A percentile compares a stretch with the other conserved stretches of the same genome.
Evolutionary conservation across 1,140 invertebrate genomes (phyloP).

Genomic region (Drosophila dunni): DNA sequence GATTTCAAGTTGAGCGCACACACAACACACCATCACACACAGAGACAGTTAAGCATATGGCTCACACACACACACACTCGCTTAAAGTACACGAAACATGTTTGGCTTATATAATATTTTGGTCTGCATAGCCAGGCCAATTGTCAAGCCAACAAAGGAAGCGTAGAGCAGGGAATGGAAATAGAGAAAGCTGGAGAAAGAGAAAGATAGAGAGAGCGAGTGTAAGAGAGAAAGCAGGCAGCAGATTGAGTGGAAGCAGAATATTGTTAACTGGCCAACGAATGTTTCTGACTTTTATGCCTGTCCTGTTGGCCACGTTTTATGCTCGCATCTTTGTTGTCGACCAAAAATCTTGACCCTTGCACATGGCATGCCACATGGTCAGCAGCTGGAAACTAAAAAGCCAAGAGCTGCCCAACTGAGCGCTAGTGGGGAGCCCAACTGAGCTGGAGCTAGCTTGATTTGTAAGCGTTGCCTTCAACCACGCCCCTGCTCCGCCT

Average conservation of each 20-base stretch:
- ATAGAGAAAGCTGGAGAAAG: background rate
- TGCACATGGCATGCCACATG: conserved; percentile 18
- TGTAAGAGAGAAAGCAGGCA: background rate
- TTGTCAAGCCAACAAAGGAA: conserved; percentile 1
- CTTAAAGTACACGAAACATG: conserved; percentile 12
- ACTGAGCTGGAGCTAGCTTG: no score
- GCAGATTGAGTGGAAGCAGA: background rate
- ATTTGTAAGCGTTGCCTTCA: no score
- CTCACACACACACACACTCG: background rate
- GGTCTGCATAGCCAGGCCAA: conserved; percentile 15
- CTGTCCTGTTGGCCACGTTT: conserved; percentile 31
- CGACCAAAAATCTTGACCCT: conserved; percentile 46
- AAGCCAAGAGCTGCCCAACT: conserved; percentile 1
- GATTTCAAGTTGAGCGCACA: conserved; percentile 17
- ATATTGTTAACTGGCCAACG: conserved; percentile 17
- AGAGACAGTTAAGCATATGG: background rate
- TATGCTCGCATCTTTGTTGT: conserved; percentile 37
- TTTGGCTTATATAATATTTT: conserved; percentile 18
- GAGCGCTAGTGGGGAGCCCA: background rate
- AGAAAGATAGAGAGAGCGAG: background rate
- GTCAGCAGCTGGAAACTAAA: conserved; percentile 3
- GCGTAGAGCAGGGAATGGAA: background rate
- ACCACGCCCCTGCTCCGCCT: background rate
- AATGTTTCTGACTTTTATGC: conserved; percentile 55
- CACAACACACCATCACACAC: background rate